Conservation (phyloP, 1,140 invertebrate species). For the Triops cancriformis region DNA sequence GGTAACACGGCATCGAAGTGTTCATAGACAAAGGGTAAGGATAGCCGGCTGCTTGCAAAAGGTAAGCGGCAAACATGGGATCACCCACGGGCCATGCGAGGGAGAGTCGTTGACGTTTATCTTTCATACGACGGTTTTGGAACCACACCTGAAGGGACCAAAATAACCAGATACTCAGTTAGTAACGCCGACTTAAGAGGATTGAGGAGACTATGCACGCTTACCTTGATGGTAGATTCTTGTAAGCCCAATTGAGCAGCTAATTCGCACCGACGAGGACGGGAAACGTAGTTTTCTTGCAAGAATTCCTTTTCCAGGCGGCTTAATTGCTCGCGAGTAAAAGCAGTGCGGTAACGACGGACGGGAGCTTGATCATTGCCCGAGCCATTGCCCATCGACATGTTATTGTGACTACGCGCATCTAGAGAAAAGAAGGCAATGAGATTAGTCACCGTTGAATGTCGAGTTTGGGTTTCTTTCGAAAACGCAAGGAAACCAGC, state of each 20-base stretch:
- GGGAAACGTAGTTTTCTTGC: conserved; percentile 95
- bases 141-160: conserved; percentile 82
- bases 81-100: conserved; percentile 92
- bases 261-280: conserved; percentile 89
- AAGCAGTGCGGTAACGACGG: conserved; percentile 91
- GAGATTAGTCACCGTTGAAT: conserved; percentile 4
- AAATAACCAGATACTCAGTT: conserved; percentile 29
- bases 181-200: neutral
- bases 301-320: conserved; percentile 95
- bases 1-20: conserved; percentile 30
- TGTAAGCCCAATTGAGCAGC: conserved; percentile 85
- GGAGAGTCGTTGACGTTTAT: conserved; percentile 87
- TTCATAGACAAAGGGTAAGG: conserved; percentile 36
- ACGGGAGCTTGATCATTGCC: conserved; percentile 52
- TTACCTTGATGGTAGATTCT: conserved; percentile 96
- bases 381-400: conserved; percentile 11
- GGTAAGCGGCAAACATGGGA: conserved; percentile 79
- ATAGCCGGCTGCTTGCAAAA: conserved; percentile 72
- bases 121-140: conserved; percentile 98
- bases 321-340: conserved; percentile 87
- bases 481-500: neutral
- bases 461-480: neutral
- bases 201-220: neutral
- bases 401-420: neutral
- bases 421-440: neutral